Percentiles rank a stretch among this genome's conserved stretches.
Evolutionary conservation across 35 echinoderm and acorn worm genomes (phyloP).

Genomic region (Lytechinus pictus): DNA sequence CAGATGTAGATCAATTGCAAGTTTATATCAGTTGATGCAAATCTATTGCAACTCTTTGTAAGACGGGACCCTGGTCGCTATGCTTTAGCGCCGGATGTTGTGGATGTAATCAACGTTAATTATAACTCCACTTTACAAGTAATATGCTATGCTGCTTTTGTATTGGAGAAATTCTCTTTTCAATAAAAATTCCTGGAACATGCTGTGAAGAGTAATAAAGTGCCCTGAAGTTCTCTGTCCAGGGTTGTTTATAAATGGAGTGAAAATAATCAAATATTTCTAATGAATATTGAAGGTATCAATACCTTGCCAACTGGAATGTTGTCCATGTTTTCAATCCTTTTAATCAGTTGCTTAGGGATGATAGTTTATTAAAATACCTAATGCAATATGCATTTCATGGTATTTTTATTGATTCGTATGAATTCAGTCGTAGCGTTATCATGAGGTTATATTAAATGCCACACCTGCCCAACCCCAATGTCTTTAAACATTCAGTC

Average conservation of each 20-base stretch:
- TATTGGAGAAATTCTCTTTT: too few species aligned
- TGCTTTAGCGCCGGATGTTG: too few species aligned
- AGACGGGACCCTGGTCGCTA: too few species aligned
- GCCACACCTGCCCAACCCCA: neutral
- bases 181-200: too few species aligned
- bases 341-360: too few species aligned
- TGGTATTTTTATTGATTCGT: neutral
- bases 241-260: neutral
- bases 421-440: neutral
- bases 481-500: neutral
- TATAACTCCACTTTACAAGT: too few species aligned
- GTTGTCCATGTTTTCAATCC: slow-evolving; percentile 10
- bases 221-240: neutral
- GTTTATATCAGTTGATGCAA: too few species aligned
- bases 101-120: too few species aligned
- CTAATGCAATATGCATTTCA: neutral
- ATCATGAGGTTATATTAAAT: neutral
- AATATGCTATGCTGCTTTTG: too few species aligned
- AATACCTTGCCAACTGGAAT: neutral
- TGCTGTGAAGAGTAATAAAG: neutral
- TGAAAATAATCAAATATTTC: neutral
- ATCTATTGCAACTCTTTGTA: too few species aligned
- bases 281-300: neutral
- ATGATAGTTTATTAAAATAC: neutral
- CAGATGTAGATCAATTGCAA: too few species aligned